phyloP scores from a whole-genome alignment of 2,113 vertebrate species.

The Chloropsis hardwickii region DNA sequence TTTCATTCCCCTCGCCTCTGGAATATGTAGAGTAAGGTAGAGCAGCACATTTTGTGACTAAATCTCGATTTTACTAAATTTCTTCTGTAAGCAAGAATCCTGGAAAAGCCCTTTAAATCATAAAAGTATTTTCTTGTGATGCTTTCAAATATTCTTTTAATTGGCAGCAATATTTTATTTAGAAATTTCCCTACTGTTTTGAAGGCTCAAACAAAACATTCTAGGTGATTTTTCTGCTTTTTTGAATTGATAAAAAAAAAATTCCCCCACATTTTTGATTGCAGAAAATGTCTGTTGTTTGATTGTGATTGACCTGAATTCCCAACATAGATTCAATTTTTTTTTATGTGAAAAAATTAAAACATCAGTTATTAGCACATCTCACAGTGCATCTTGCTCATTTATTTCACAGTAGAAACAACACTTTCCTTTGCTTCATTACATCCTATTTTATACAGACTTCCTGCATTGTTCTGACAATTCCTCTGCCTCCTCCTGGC shows the following conservation, averaged over 20 bases:
- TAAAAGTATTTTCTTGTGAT: neutral
- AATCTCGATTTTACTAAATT: neutral
- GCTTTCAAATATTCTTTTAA: neutral
- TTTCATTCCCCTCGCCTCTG: neutral
- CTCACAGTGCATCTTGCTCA: neutral
- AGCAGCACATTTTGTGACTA: neutral
- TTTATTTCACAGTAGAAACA: neutral
- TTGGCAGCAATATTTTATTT: neutral
- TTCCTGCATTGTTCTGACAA: neutral
- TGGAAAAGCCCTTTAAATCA: neutral
- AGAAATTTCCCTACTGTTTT: neutral
- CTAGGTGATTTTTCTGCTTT: neutral
- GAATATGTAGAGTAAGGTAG: neutral
- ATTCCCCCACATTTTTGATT: neutral
- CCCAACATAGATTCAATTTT: neutral
- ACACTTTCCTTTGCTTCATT: neutral
- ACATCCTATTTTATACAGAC: neutral
- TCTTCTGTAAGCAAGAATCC: neutral
- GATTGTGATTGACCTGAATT: constrained; percentile 4
- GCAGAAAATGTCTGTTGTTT: neutral
- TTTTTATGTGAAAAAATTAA: neutral
- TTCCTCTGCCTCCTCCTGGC: neutral
- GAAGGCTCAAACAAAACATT: neutral
- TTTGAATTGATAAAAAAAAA: neutral
- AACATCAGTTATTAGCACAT: neutral